Base-by-base conservation (phyloP, 2,888 invertebrate genomes). In the Euplexia lucipara region DNA sequence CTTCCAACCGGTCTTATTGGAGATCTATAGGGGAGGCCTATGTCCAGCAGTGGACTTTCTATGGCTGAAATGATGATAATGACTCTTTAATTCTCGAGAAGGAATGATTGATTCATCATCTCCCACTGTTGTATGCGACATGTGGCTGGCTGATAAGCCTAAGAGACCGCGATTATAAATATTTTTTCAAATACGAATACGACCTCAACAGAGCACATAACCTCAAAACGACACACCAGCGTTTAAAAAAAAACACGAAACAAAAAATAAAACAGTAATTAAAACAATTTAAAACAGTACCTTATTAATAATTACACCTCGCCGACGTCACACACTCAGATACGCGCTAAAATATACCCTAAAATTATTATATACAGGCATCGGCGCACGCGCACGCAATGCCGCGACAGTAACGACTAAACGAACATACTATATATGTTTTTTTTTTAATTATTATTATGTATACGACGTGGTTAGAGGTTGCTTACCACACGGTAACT, bases 341-440 rank as follows among this genome's bases (percentile, higher is more conserved):
- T 58, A 62, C 39, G 49, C 49, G 16, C 60, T 60, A 53, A 39
- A 64, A 30, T 56, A n/a, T 51, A 75, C 41, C n/a, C 66, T 75
- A 68, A 67, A 56, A 45, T 57, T 70, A 77, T 37, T 71, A 66
- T 72, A 61, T 61, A 72, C 72, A 72, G 37, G 48, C 60, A 61
- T 51, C 41, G 64, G 22, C 60, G 49, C 62, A 48, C 49, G 20
- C 35, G 47, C 8, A 47, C 22, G 62, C 56, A 72, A 67, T 74
- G 75, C 74, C 79, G 72, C 68, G 39, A 54, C 57, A 70, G 20
- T 69, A 73, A 62, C 32, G 26, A 67, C 53, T 60, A 72, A 67
- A 70, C 60, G 54, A 66, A 72, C 16, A 54, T 62, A 72, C 42
- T 45, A 48, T 56, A 49, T 39, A 20, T 47, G 41, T 44, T 37